Conservation (phyloP, 2,797 vertebrate species). For the Urosaurus nigricauda region DNA sequence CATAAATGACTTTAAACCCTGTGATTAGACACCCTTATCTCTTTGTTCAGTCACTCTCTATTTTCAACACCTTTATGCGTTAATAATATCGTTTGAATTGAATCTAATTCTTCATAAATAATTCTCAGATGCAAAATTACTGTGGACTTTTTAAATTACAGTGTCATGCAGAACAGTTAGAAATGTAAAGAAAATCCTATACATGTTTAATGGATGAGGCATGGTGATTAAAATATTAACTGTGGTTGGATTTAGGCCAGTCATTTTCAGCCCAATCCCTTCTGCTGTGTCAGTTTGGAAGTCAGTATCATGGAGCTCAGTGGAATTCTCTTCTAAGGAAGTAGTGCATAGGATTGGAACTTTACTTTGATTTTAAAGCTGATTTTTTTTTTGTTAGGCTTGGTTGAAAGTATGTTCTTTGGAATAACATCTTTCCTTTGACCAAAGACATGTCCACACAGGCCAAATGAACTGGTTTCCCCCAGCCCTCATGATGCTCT, state of each 20-base stretch:
- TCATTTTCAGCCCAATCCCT: background rate
- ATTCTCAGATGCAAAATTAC: slow-evolving; percentile 1
- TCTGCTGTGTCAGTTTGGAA: background rate
- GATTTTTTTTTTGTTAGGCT: background rate
- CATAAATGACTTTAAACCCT: slow-evolving; percentile 4
- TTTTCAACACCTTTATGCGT: slow-evolving; percentile 27
- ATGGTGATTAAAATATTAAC: background rate
- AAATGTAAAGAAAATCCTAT: background rate
- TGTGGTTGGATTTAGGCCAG: background rate
- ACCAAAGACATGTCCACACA: background rate
- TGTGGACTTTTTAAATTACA: background rate
- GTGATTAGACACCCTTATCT: slow-evolving; percentile 24
- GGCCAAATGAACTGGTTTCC: too few species aligned
- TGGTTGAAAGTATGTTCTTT: background rate
- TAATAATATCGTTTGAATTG: background rate
- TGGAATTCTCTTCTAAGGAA: background rate
- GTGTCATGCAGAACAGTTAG: background rate
- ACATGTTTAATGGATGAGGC: background rate
- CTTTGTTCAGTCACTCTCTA: slow-evolving; percentile 3
- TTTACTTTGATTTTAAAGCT: background rate
- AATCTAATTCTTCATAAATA: slow-evolving; percentile 31
- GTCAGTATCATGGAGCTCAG: background rate
- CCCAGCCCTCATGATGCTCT: too few species aligned
- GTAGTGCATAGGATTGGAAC: background rate
- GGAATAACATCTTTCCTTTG: background rate